Evolutionary conservation across 2,797 vertebrate species (phyloP), one percentile per base, ranked within the genome.

Genomic region (Acrocephalus scirpaceus): DNA sequence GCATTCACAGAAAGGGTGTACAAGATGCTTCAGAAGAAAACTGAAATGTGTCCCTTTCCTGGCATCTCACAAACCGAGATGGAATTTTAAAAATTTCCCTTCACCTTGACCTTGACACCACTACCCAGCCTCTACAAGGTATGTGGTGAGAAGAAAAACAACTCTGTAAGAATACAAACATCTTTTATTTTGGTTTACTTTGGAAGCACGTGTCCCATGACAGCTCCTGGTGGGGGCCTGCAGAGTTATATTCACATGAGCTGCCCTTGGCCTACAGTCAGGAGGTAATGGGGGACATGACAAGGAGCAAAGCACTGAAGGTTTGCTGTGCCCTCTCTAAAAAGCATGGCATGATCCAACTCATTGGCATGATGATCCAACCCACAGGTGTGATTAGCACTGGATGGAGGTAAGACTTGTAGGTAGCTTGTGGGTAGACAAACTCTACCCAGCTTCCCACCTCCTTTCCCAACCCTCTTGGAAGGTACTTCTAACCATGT

Each of bases 171-270:
- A 88, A 86, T 30, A 69, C 47, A 74, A 78, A 3, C 11, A 38
- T 16, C 3, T 61, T 53, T 45, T 65, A 29, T 50, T 69, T 60
- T 75, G 14, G 36, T 78, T 81, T 47, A 47, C 30, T 60, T 65
- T 4, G 2, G 65, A 32, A 21, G 36, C 3, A 3, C 0, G 0
- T 51, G 48, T 36, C 44, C 69, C 32, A 27, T 1, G 14, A 64
- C 74, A 82, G 47, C 26, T 57, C 48, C 30, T 26, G 36, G n/a
- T 0, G 4, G 25, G 9, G 20, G 44, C 17, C 56, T 73, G 56
- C 16, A 16, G 36, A 48, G 8, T 47, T 73, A 15, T 0, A 30
- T 5, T 14, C 45, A 38, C n/a, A 30, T 0, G 2, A 53, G 36
- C 67, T 77, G 61, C n/a, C 19, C 13, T 0, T 9, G 23, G 18